These are phyloP conservation scores for Piscicola geometra DNA, from an alignment of 2,888 invertebrate species.

Conservation along the genomic window DNA sequence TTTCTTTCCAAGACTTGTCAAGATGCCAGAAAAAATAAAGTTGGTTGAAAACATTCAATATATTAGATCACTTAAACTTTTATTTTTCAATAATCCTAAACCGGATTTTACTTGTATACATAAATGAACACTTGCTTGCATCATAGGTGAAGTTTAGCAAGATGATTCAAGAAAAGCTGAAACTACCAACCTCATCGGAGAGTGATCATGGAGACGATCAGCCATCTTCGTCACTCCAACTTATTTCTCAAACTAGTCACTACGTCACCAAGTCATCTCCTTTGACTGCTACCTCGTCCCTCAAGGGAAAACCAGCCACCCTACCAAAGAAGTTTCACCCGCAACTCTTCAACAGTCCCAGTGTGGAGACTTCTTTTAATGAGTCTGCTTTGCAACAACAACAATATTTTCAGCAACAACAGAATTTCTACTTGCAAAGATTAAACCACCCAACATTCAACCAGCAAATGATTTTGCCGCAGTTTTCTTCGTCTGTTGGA, in stretches of 20 bases:
- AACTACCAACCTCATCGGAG: conserved; percentile 19
- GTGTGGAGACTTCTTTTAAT: neutral
- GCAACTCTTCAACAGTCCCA: conserved; percentile 7
- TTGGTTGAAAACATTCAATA: conserved; percentile 37
- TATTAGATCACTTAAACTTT: neutral
- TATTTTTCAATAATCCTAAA: neutral
- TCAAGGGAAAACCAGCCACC: neutral
- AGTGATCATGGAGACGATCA: neutral
- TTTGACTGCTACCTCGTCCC: no score
- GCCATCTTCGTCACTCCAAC: conserved; percentile 12
- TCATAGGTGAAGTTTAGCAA: conserved; percentile 19
- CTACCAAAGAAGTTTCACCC: neutral
- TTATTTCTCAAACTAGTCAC: conserved; percentile 25
- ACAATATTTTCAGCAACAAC: neutral
- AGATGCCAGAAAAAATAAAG: conserved; percentile 51
- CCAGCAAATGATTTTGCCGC: neutral
- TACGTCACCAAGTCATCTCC: neutral
- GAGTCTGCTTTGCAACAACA: conserved; percentile 7
- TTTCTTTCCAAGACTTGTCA: conserved; percentile 76
- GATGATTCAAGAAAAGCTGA: conserved; percentile 27
- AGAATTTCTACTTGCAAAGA: neutral
- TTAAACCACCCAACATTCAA: neutral
- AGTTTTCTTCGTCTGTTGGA: no score
- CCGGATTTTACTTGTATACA: neutral
- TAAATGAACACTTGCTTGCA: neutral